Evolutionary conservation across 1,140 invertebrate genomes (phyloP).

Genomic region (Drosophila kepulauana): DNA sequence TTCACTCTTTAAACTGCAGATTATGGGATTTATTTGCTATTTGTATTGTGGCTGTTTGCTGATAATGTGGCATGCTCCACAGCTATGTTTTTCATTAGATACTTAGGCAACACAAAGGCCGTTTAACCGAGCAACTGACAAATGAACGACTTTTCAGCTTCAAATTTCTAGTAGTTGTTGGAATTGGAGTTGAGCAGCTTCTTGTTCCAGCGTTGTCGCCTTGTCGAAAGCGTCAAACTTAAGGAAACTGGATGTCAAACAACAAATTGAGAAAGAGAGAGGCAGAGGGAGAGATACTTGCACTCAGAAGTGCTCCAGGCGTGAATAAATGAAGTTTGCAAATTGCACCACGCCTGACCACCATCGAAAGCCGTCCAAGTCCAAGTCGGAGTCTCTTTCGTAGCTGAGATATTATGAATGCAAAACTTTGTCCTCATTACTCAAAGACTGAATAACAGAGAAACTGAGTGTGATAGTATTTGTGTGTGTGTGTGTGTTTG

Average conservation of each 20-base stretch:
- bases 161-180: constrained; percentile 4
- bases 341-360: constrained; percentile 82
- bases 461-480: constrained; percentile 11
- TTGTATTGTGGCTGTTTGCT: not conserved
- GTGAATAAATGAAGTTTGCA: constrained; percentile 84
- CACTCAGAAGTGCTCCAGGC: constrained; percentile 64
- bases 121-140: constrained; percentile 66
- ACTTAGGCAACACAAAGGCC: constrained; percentile 23
- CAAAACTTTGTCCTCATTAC: constrained; percentile 84
- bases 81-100: not conserved
- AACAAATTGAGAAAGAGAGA: constrained; percentile 41
- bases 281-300: constrained; percentile 1
- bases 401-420: constrained; percentile 66
- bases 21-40: not conserved
- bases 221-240: constrained; percentile 78
- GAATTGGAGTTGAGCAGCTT: not conserved
- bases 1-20: not conserved
- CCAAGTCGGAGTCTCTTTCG: constrained; percentile 21
- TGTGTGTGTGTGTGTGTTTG: constrained; percentile 11
- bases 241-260: constrained; percentile 67
- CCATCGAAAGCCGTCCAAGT: constrained; percentile 57
- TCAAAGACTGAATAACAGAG: constrained; percentile 39
- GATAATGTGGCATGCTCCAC: not conserved
- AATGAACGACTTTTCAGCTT: constrained; percentile 46
- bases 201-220: constrained; percentile 47